These are phyloP conservation scores for Apostichopus parvimensis DNA, from an alignment of 35 echinoderm and acorn worm genomes.

Conservation along the genomic window DNA sequence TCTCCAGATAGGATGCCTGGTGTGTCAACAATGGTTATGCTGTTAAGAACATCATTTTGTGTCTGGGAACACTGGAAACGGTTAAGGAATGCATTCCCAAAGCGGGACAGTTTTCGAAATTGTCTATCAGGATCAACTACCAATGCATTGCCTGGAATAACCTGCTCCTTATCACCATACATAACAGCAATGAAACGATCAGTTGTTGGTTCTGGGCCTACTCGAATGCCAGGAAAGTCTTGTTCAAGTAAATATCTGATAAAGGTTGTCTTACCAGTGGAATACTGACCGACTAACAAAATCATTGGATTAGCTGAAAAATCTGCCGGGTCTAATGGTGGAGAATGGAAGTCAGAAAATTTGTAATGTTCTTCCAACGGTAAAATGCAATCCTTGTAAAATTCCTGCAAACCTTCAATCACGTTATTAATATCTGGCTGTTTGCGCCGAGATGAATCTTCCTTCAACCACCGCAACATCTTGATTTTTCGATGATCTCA, in stretches of 20 bases:
- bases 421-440: conserved; percentile 72
- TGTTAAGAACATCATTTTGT: conserved; percentile 73
- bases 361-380: conserved; percentile 90
- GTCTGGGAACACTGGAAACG: conserved; percentile 94
- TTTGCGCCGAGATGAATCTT: conserved; percentile 73
- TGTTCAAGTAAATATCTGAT: conserved; percentile 95
- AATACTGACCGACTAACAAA: conserved; percentile 97
- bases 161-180: conserved; percentile 78
- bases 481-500: conserved; percentile 16
- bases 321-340: conserved; percentile 76
- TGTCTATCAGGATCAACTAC: conserved; percentile 97
- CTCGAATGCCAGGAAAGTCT: conserved; percentile 95
- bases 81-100: conserved; percentile 97
- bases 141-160: conserved; percentile 96
- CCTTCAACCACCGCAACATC: conserved; percentile 94
- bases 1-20: conserved; percentile 98
- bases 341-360: conserved; percentile 94
- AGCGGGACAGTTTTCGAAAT: conserved; percentile 76
- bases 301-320: conserved; percentile 97
- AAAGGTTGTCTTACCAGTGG: conserved; percentile 98
- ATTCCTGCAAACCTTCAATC: conserved; percentile 72
- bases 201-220: conserved; percentile 97
- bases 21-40: conserved; percentile 95
- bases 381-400: conserved; percentile 71
- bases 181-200: conserved; percentile 93